Conservation (phyloP, 2,888 invertebrate species). For the Pseudolycoriella hygida region DNA sequence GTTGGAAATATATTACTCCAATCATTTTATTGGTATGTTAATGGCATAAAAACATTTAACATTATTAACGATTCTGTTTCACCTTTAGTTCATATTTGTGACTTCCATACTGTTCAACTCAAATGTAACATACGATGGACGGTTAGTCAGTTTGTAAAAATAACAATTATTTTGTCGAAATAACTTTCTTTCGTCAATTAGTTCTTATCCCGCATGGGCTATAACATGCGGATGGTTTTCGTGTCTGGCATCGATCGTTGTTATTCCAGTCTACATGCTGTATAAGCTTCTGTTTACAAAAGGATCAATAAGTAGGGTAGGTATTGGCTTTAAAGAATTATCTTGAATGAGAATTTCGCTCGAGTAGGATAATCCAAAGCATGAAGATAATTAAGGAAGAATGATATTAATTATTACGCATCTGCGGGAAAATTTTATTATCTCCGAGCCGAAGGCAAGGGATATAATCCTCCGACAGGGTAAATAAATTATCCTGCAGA, state of each 20-base stretch:
- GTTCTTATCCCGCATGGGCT: conserved; percentile 38
- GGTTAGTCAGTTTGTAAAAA: no score
- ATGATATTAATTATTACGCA: no score
- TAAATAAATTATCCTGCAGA: no score
- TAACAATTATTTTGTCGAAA: no score
- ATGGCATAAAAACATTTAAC: conserved; percentile 3
- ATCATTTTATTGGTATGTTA: conserved; percentile 42
- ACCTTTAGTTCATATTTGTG: conserved; percentile 43
- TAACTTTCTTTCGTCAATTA: no score
- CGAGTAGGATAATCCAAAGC: no score
- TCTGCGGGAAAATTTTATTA: no score
- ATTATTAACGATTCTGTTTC: conserved; percentile 6
- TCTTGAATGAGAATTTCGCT: no score
- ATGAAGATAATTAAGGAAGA: no score
- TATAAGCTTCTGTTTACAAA: conserved; percentile 31
- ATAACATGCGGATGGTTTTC: conserved; percentile 43
- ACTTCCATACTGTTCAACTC: conserved; percentile 41
- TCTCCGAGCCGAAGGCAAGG: no score
- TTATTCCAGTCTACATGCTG: conserved; percentile 53
- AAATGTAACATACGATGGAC: conserved; percentile 32
- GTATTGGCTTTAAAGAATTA: no score
- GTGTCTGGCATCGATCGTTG: conserved; percentile 49
- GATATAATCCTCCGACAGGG: no score
- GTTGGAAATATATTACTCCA: conserved; percentile 59
- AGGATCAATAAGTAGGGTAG: conserved; percentile 10